Evolutionary conservation across 2,797 vertebrate genomes (phyloP).

Genomic region (Danio tinwini): DNA sequence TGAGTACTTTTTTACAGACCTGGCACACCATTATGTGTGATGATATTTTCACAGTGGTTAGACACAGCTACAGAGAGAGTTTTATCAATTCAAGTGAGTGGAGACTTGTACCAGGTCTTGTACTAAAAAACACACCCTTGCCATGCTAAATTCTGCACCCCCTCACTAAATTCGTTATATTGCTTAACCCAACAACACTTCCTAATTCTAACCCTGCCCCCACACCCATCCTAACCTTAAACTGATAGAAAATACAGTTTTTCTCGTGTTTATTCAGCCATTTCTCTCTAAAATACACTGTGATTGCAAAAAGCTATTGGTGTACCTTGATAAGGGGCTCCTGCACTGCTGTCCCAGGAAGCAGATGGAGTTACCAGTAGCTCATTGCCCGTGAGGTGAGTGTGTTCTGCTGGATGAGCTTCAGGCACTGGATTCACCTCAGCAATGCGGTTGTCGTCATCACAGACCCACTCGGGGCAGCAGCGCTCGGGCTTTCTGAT

Average conservation of each 20-base stretch:
- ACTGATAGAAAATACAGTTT: not conserved
- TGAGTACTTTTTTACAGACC: no score
- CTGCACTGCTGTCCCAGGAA: slow-evolving; percentile 54
- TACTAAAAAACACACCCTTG: no score
- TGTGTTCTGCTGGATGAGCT: not conserved
- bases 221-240: no score
- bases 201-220: no score
- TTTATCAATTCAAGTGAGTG: no score
- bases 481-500: slow-evolving; percentile 58
- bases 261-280: not conserved
- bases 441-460: slow-evolving; percentile 63
- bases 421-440: slow-evolving; percentile 42
- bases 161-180: no score
- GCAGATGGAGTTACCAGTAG: slow-evolving; percentile 48
- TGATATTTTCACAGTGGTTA: no score
- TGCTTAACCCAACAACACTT: no score
- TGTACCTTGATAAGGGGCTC: slow-evolving; percentile 57
- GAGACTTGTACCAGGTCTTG: no score
- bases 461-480: slow-evolving; percentile 66
- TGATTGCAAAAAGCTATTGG: not conserved
- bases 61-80: no score
- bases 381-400: slow-evolving; percentile 59
- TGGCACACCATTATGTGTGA: no score
- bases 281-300: not conserved
- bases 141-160: no score